A percentile compares a stretch with the other conserved stretches of the same genome.
phyloP scores from a whole-genome alignment of 2,113 vertebrate species.

The Tichodroma muraria region DNA sequence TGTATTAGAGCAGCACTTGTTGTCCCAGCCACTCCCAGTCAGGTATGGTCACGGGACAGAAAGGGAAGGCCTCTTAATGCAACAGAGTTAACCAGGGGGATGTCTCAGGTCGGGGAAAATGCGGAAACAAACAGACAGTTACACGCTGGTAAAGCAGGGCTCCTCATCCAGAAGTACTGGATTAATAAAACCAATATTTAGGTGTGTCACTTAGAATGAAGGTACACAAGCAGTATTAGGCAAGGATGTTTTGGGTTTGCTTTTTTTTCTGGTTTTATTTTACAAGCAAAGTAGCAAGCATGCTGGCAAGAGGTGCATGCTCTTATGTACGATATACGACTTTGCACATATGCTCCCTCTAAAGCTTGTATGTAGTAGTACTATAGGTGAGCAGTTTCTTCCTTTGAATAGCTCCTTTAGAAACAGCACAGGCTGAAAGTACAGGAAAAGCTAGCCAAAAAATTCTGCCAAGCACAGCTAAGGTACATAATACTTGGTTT shows the following conservation, averaged over 20 bases:
- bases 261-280: neutral
- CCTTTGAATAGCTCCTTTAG: conserved; percentile 66
- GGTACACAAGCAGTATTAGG: conserved; percentile 61
- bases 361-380: conserved; percentile 34
- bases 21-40: neutral
- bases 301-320: conserved; percentile 78
- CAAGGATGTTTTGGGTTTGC: neutral
- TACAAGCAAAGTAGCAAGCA: conserved; percentile 74
- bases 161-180: neutral
- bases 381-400: conserved; percentile 50
- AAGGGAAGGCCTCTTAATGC: neutral
- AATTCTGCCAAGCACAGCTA: conserved; percentile 77
- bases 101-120: neutral
- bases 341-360: conserved; percentile 43
- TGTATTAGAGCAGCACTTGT: neutral
- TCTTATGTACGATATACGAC: conserved; percentile 32
- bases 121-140: neutral
- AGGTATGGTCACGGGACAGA: neutral
- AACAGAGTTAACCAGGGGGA: neutral
- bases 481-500: conserved; percentile 70
- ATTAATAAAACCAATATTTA: conserved; percentile 16
- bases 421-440: conserved; percentile 74
- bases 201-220: neutral
- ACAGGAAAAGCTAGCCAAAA: conserved; percentile 78
- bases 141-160: neutral